Base-by-base conservation (phyloP, 2,888 invertebrate genomes). In the Cerastis leucographa region DNA sequence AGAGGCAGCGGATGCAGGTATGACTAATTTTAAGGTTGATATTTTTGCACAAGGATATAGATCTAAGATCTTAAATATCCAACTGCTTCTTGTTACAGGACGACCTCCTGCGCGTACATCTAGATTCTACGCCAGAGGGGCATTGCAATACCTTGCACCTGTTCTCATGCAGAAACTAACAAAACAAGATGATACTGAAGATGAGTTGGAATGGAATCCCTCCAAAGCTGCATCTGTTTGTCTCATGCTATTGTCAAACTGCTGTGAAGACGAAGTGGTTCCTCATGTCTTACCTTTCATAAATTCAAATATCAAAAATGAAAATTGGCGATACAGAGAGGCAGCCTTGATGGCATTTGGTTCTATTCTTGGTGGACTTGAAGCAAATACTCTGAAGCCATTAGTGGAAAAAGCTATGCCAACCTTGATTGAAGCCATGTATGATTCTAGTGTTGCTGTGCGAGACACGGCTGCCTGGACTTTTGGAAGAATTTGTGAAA, bases 331-430 rank as follows among this genome's bases (percentile, higher is more conserved):
- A 84, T 98, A 97, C 92, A 97, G 99, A 81, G 99, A 99, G 95
- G 99, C 99, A 7, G 99, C 99, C 0, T 97, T 99, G 22, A 99
- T 99, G 99, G 99, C 99, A 0, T 99, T 99, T 93, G 99, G 99
- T 90, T 98, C 98, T 5, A 98, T 99, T 86, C 96, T 99, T 79
- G 99, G 99, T 85, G 99, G 99, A 0, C 97, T 99, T 35, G 99
- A 99, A 90, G 97, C 98, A 0, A 97, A 97, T 67, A 99, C 99
- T 3, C 97, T 99, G 74, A 99, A 99, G 94, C 99, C 99, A 1
- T 96, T 99, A 70, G 99, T 99, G 0, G 99, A 99, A 92, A 99
- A 99, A 93, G 99, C 99, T 0, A 99, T 99, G 98, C 98, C 99
- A 3, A 99, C 99, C 49, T 97, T 99, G 65, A 99, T 99, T 85